Evolutionary conservation across 2,888 invertebrate species (phyloP), one percentile per base, ranked within the genome.

Genomic region (Teinopalpus imperialis): DNA sequence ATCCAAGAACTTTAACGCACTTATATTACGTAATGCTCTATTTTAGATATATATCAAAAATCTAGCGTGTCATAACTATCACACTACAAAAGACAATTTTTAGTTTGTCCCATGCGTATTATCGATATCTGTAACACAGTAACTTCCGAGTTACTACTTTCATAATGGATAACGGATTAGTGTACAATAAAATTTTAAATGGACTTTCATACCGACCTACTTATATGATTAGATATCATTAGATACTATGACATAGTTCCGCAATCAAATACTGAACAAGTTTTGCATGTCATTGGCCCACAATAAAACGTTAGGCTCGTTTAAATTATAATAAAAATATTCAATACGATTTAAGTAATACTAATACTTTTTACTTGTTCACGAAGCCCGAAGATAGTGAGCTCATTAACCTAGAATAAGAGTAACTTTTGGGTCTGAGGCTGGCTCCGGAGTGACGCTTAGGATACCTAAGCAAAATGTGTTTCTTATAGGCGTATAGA

Each of bases 1-100:
- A 60, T 57, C 56, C 42, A 48, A 59, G 52, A 59, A 61, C 49
- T 57, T 54, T 43, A 51, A 61, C 51, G 54, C 51, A 57, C 48
- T 43, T 46, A 49, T 43, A 66, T 61, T 63, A 70, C 65, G 69
- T 62, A 62, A 65, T 30, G 26, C n/a, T 27, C 1, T 6, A 35
- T 30, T 27, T 10, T 30, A 23, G n/a, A 29, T 29, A 3, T 10
- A 3, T 16, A 13, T 13, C 26, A 32, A 1, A 26, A 42, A 42
- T 18, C 18, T 8, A 3, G 1, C 18, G 7, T 12, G 1, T 8
- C 10, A 9, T 1, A n/a, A n/a, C n/a, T n/a, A n/a, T n/a, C n/a
- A n/a, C n/a, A n/a, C n/a, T n/a, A n/a, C n/a, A n/a, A n/a, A n/a
- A n/a, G n/a, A n/a, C n/a, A n/a, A n/a, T n/a, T n/a, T n/a, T n/a